phyloP scores from a whole-genome alignment of 2,113 vertebrate species.

The Oophaga pumilio region DNA sequence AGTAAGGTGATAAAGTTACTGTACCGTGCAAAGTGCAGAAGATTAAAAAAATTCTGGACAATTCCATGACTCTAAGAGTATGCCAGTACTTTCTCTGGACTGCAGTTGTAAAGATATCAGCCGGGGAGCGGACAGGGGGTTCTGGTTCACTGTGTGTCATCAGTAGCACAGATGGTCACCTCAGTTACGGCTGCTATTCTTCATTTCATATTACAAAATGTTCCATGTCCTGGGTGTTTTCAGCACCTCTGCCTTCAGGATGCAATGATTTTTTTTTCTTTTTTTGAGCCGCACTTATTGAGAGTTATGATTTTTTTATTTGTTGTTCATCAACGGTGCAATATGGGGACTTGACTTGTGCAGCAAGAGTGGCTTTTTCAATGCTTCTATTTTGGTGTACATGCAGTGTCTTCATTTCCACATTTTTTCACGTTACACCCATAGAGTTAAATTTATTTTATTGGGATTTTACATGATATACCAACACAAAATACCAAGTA shows the following conservation, averaged over 20 bases:
- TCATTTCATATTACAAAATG: not conserved
- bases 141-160: not conserved
- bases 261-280: no score
- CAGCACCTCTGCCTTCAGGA: not conserved
- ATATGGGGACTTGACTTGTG: no score
- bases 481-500: no score
- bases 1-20: constrained; percentile 32
- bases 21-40: constrained; percentile 27
- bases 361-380: no score
- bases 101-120: constrained; percentile 6
- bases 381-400: no score
- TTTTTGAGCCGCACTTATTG: no score
- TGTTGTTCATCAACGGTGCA: no score
- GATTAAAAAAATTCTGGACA: constrained; percentile 17
- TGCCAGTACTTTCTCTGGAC: not conserved
- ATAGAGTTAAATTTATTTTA: no score
- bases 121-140: not conserved
- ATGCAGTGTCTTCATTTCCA: no score
- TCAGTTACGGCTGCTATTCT: not conserved
- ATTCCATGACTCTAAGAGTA: not conserved
- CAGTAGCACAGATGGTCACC: not conserved
- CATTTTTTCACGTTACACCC: no score
- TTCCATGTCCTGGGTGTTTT: not conserved
- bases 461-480: no score
- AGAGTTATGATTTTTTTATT: no score